Evolutionary conservation across 2,797 vertebrate species (phyloP), one percentile per base, ranked within the genome.

Genomic region (Clarias fuscus): DNA sequence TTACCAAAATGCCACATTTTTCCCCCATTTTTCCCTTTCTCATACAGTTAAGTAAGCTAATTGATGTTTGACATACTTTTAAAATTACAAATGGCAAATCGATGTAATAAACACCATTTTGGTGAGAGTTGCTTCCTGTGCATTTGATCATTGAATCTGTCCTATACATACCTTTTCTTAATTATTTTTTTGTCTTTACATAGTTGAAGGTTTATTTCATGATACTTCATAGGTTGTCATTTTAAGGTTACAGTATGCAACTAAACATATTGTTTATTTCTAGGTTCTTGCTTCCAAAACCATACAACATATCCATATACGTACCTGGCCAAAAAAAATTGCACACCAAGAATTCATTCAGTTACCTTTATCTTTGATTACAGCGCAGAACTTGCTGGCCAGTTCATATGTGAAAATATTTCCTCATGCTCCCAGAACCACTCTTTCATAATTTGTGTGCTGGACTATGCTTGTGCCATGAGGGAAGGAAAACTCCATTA

Each of bases 31-130:
- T 89, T 86, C 88, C 87, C 86, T 80, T 89, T 91, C 87, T 90
- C 88, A 91, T 93, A 91, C 89, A 92, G 91, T 92, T 91, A 91
- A 91, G 85, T 91, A 86, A 86, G 84, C 88, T 88, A 86, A 89
- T 92, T 85, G 89, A 91, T 90, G 90, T 92, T 93, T 91, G 89
- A 91, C 88, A 91, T 87, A 88, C 88, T 87, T 88, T 86, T 88
- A 88, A 91, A 91, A 90, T 91, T 90, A 91, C 88, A 90, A 91
- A 92, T 91, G 90, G 89, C 89, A 93, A 91, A 93, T 90, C 73
- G 40, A 90, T 90, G 89, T 86, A 93, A 95, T 94, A 95, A 94
- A 94, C 88, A 70, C 83, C 59, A 37, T 73, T 88, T 87, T 84
- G 86, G 67, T 87, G 77, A 75, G 37, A 20, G 18, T 78, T 86